Evolutionary conservation across 2,888 invertebrate species (phyloP).

Genomic region (Microlaimidae sp.): DNA sequence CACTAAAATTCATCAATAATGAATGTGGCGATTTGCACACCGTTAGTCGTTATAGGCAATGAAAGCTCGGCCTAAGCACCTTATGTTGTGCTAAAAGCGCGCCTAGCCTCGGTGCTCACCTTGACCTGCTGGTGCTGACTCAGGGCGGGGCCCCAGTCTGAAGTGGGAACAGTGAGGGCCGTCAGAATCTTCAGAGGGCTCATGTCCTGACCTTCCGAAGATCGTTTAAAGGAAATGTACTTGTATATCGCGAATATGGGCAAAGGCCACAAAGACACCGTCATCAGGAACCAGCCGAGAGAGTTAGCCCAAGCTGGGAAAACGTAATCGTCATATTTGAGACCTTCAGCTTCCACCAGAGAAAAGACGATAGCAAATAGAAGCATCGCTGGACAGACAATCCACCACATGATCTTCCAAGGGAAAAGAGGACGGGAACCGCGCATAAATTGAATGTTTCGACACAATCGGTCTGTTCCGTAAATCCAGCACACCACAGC

Average conservation of each 20-base stretch:
- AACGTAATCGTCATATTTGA: conserved; percentile 47
- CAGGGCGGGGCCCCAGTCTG: neutral
- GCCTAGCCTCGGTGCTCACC: no score
- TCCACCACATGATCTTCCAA: conserved; percentile 54
- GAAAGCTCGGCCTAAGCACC: no score
- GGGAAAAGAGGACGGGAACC: conserved; percentile 40
- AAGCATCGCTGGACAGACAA: conserved; percentile 50
- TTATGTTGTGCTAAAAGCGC: no score
- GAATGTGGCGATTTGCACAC: no score
- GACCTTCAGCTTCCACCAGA: conserved; percentile 48
- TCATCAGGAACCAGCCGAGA: conserved; percentile 53
- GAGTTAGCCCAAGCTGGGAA: conserved; percentile 55
- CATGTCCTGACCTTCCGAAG: neutral
- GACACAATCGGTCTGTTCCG: neutral
- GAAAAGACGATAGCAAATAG: conserved; percentile 52
- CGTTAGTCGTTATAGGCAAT: no score
- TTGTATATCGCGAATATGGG: conserved; percentile 47
- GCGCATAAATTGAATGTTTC: conserved; percentile 5
- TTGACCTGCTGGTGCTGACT: no score
- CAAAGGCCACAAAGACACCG: conserved; percentile 51
- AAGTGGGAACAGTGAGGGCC: neutral
- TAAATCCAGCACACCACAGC: conserved; percentile 7
- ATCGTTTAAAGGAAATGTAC: neutral
- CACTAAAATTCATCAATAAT: no score
- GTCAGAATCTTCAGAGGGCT: neutral